Conservation (phyloP, 92 coral and sea anemone species). For the Micromussa lordhowensis region DNA sequence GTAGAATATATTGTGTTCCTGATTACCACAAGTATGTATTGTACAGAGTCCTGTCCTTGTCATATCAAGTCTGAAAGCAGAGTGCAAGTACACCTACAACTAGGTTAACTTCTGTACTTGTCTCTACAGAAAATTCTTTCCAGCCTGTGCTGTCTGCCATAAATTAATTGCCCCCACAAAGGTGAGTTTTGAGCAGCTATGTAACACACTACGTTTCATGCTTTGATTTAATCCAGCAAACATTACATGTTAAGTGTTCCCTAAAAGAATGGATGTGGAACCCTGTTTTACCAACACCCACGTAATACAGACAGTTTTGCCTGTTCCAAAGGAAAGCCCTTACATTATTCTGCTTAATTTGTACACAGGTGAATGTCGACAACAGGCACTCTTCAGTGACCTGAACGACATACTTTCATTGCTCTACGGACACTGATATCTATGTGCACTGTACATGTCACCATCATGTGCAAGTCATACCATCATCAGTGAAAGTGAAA, state of each 20-base stretch:
- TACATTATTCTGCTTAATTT: no score
- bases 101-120: background rate
- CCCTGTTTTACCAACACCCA: no score
- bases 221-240: background rate
- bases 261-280: no score
- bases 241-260: background rate
- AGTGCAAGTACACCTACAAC: background rate
- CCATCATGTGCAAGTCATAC: no score
- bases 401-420: no score
- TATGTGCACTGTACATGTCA: no score
- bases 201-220: background rate
- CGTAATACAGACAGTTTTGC: no score
- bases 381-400: no score
- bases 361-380: no score
- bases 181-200: slow-evolving; percentile 43
- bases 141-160: slow-evolving; percentile 79
- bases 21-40: slow-evolving; percentile 78
- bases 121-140: slow-evolving; percentile 74
- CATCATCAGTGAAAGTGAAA: no score
- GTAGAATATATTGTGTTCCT: slow-evolving; percentile 72
- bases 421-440: no score
- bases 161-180: slow-evolving; percentile 71
- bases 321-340: no score
- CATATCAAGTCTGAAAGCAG: background rate
- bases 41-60: background rate